phyloP scores from a whole-genome alignment of 2,113 vertebrate species.

The Centrocercus urophasianus region DNA sequence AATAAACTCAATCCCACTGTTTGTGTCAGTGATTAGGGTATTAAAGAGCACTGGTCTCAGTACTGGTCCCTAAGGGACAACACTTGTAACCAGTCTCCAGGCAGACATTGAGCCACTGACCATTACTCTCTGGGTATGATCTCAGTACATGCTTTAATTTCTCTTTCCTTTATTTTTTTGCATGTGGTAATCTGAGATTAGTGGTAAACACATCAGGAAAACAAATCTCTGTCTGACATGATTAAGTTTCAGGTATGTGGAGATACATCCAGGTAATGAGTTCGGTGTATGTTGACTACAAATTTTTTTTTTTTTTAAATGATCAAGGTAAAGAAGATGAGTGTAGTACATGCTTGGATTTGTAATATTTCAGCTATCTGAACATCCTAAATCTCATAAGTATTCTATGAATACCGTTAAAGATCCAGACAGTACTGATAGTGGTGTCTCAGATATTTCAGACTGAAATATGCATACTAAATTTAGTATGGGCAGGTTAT shows the following conservation, averaged over 20 bases:
- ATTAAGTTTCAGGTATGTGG: neutral
- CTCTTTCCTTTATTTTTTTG: neutral
- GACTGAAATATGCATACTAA: neutral
- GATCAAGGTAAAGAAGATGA: neutral
- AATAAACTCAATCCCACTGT: too few species aligned
- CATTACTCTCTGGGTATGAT: too few species aligned
- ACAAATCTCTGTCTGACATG: neutral
- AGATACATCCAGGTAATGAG: neutral
- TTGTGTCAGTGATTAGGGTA: too few species aligned
- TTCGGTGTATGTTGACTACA: neutral
- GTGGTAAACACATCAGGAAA: neutral
- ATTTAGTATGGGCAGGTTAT: neutral
- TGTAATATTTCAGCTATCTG: neutral
- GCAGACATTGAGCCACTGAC: too few species aligned
- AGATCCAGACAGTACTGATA: neutral
- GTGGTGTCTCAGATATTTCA: neutral
- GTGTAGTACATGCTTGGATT: neutral
- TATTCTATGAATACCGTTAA: neutral
- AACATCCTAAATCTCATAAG: neutral
- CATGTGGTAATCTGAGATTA: neutral
- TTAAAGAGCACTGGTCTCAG: too few species aligned
- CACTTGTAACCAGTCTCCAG: too few species aligned
- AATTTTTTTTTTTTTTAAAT: neutral
- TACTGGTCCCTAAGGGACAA: too few species aligned
- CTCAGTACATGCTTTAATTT: neutral